Evolutionary conservation across 2,888 invertebrate genomes (phyloP), one percentile per base, ranked within the genome.

Genomic region (Phyllotreta cruciferae): DNA sequence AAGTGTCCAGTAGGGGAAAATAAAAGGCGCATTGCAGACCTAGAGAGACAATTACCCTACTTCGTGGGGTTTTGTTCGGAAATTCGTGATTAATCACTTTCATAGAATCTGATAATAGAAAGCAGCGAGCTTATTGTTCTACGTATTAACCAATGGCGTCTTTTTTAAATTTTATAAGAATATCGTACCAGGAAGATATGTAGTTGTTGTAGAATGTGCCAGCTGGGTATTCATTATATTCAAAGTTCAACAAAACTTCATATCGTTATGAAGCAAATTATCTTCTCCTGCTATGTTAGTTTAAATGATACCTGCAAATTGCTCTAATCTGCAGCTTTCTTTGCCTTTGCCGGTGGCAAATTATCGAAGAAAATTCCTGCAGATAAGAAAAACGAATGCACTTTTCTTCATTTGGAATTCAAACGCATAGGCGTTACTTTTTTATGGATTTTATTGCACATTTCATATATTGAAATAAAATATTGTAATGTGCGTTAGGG

Each of bases 81-180:
- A 55, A 60, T 42, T 54, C 55, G 56, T 63, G 66, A 66, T 66
- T 61, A 66, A 66, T 66, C 49, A 44, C 50, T 65, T 52, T 58
- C 36, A 58, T 58, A 60, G 65, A 62, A 53, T 63, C 47, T 36
- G 58, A 58, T 63, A 63, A 58, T 66, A 62, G 58, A 66, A 66
- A 42, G 45, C 55, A 45, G 14, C 37, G 13, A 37, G 35, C 44
- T 42, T 41, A 60, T 66, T 62, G 62, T 66, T 66, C 49, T 38
- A 45, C 35, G 53, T 35, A 34, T 41, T 39, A 52, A 37, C 9
- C 41, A 44, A 34, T 42, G 56, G 36, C 34, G 41, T 42, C 41
- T 41, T 62, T 9, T 44, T 44, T 24, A 13, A 42, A 49, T 61
- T 47, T 55, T 41, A 38, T 37, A 41, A 24, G 2, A 24, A 24